Base-by-base conservation (phyloP, 1,140 invertebrate species). In the Tigriopus japonicus region DNA sequence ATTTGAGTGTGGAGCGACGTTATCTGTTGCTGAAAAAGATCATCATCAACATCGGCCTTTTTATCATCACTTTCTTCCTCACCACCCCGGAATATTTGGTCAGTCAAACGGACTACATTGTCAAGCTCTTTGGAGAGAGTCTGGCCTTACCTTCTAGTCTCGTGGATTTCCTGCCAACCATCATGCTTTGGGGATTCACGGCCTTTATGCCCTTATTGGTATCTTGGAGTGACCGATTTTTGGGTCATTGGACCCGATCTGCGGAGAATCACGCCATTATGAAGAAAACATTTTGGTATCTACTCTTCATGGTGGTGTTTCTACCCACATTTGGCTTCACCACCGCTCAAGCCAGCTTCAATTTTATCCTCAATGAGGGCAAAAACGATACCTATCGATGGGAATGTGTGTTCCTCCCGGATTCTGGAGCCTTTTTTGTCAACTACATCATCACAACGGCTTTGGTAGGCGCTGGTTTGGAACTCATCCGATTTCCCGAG, bases 351-450 rank as follows among this genome's bases (percentile, higher is more conserved):
- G 59, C 28, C 21, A 55, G n/a, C 23, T 15, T 55, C 15, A 24
- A 55, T 6, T 55, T 55, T 24, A 15, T 55, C 9, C 9, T 55
- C 28, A 23, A 23, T 24, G 23, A 15, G n/a, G n/a, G 24, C 28
- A 40, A 55, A 9, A 24, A n/a, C 14, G 53, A 55, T 6, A 24
- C 53, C 43, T 60, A 45, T 62, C 66, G 68, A 42, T 90, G 86
- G 86, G 79, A 90, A 67, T 98, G 93, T 72, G 81, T 97, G 35
- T 96, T 95, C 73, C 73, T 94, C 54, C 84, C 89, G 7, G 90
- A 94, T 72, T 91, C 94, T 77, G 91, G 92, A 66, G 91, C 91
- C 12, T 87, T 98, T 70, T 98, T 95, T 75, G 88, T 98, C 14
- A 97, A 96, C 73, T 97, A 97, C 72, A 81, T 96, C 6, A 93